A percentile compares a stretch with the other conserved stretches of the same genome.
phyloP scores from a whole-genome alignment of 2,888 invertebrate species.

The Drosophila demipolita region DNA sequence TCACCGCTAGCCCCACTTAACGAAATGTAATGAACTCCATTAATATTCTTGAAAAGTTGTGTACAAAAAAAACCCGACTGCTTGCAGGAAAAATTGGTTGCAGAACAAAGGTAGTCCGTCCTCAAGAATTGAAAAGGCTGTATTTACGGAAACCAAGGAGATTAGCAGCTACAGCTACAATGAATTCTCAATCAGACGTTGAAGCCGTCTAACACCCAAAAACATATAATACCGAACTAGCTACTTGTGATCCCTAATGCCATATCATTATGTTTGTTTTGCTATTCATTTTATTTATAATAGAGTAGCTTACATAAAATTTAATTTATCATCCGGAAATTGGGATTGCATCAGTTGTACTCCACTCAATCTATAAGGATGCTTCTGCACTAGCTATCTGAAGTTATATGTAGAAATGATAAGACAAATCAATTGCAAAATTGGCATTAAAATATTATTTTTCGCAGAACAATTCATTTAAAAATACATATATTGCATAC shows the following conservation, averaged over 20 bases:
- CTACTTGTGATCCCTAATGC: neutral
- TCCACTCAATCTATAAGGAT: neutral
- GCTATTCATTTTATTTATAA: constrained; percentile 6
- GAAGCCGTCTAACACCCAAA: constrained; percentile 5
- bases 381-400: neutral
- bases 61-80: constrained; percentile 14
- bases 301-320: neutral
- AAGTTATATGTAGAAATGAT: neutral
- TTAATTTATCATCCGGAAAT: neutral
- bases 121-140: constrained; percentile 90
- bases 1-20: constrained; percentile 86
- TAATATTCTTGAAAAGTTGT: neutral
- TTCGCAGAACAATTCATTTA: neutral
- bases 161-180: constrained; percentile 86
- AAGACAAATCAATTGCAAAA: neutral
- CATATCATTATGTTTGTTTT: neutral
- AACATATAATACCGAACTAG: neutral
- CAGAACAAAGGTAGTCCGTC: constrained; percentile 90
- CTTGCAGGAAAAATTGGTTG: constrained; percentile 84
- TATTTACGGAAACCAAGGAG: constrained; percentile 88
- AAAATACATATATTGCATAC: neutral
- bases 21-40: constrained; percentile 85
- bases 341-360: neutral
- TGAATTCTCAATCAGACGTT: constrained; percentile 86
- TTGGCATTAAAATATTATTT: neutral